Percentiles rank a stretch among this genome's conserved stretches.
These are phyloP conservation scores for Peucedramus taeniatus DNA, from an alignment of 2,113 vertebrate species.

Conservation along the genomic window DNA sequence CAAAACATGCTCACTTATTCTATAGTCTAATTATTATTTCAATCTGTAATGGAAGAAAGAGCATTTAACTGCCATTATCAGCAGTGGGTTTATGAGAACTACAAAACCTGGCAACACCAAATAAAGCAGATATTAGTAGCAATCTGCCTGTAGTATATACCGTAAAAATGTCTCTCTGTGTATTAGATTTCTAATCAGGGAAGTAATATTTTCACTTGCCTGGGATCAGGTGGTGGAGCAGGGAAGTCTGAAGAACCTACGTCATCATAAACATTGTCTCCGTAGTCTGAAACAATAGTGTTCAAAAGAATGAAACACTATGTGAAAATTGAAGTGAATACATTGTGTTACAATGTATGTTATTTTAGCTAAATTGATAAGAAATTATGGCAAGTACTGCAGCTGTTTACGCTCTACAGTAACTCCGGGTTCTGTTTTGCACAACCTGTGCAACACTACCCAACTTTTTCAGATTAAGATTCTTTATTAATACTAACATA, in stretches of 20 bases:
- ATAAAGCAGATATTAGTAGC: not conserved
- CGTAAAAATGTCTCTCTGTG: not conserved
- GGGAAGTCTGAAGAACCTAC: slow-evolving; percentile 78
- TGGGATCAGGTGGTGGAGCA: slow-evolving; percentile 55
- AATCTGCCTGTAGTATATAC: not conserved
- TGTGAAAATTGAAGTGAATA: not conserved
- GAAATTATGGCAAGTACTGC: not conserved
- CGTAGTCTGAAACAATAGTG: slow-evolving; percentile 44
- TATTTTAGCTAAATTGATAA: not conserved
- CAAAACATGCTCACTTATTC: not conserved
- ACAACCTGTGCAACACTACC: not conserved
- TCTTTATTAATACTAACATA: not conserved
- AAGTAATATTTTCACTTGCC: slow-evolving; percentile 63
- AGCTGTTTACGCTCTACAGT: not conserved
- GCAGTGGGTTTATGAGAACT: not conserved
- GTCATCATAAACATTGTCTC: slow-evolving; percentile 87
- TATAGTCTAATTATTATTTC: not conserved
- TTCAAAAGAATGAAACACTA: not conserved
- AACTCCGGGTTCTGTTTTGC: not conserved
- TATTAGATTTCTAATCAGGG: not conserved
- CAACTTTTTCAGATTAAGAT: not conserved
- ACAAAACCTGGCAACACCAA: not conserved
- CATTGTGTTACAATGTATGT: not conserved
- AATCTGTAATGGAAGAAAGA: not conserved
- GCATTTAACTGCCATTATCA: not conserved